A percentile compares a stretch with the other conserved stretches of the same genome.
Conservation (phyloP, 2,113 vertebrate genomes). For the Hemiscyllium ocellatum region DNA sequence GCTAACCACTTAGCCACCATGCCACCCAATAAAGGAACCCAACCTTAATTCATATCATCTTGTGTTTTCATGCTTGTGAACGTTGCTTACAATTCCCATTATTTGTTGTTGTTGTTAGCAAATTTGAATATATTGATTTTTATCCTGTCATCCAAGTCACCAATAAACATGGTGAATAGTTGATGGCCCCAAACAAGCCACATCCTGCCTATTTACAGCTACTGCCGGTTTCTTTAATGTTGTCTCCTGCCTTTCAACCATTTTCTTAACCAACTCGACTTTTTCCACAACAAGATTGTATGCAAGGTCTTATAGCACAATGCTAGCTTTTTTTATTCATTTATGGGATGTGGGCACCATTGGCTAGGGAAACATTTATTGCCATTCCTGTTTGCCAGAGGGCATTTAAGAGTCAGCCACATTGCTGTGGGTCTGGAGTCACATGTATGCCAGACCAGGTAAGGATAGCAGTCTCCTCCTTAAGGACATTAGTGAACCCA, state of each 20-base stretch:
- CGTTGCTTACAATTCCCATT: not conserved
- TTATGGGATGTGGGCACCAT: too few relatives aligned
- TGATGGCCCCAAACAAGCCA: not conserved
- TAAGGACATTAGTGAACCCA: too few relatives aligned
- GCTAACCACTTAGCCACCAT: too few relatives aligned
- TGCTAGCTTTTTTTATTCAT: too few relatives aligned
- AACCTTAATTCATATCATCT: not conserved
- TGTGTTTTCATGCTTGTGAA: not conserved
- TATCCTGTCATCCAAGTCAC: not conserved
- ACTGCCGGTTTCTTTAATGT: not conserved
- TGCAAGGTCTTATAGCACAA: too few relatives aligned
- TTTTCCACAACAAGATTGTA: not conserved
- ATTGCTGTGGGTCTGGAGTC: too few relatives aligned
- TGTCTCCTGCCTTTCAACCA: not conserved
- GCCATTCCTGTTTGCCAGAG: too few relatives aligned
- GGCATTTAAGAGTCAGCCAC: too few relatives aligned
- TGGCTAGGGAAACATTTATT: too few relatives aligned
- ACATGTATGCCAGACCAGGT: too few relatives aligned
- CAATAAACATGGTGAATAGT: not conserved
- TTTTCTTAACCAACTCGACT: not conserved
- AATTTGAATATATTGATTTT: not conserved
- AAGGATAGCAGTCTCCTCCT: too few relatives aligned
- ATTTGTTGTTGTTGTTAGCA: not conserved
- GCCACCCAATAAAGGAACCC: too few relatives aligned
- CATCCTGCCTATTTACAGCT: not conserved